Base-by-base conservation (phyloP, 2,113 vertebrate genomes). In the Amazona vittata region DNA sequence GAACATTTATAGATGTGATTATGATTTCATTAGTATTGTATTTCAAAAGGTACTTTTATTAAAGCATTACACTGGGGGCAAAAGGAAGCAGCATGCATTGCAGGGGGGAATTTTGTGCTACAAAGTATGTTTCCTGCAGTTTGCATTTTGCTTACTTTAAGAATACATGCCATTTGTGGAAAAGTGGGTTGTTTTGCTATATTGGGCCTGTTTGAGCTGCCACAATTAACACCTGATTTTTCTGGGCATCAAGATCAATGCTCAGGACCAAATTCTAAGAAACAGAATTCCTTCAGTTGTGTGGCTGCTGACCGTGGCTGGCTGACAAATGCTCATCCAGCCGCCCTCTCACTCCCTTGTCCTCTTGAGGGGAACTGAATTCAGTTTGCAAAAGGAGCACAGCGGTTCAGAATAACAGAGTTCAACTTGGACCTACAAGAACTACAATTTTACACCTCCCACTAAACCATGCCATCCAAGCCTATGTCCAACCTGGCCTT, bases 341-440 rank as follows among this genome's bases (percentile, higher is more conserved):
- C 17, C 0, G 2, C 55, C 63, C 21, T 28, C 41, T n/a, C 26
- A 11, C 43, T 70, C 12, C 57, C 15, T 10, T 8, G 8, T 44
- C n/a, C 41, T 62, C 53, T 21, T 14, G 20, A 68, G 14, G 14
- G 15, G 18, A 43, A 14, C 18, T 6, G 12, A 37, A 24, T 19
- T 44, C 69, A 21, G 31, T 21, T 8, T 33, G 15, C 55, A 65
- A 46, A 77, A 69, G 43, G 26, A 70, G 52, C 15, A 53, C 3
- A 39, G 57, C 8, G 26, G 26, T 47, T 47, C 65, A 60, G 39
- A 67, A 71, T 53, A 78, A 18, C 25, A 35, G 29, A 78, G 67
- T 26, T 31, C n/a, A 47, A 7, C 12, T 17, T 2, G 16, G 39
- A 16, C 15, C 15, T n/a, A 31, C n/a, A 65, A 28, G 19, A 49